Evolutionary conservation across 2,113 vertebrate genomes (phyloP), one percentile per base, ranked within the genome.

Genomic region (Aspidoscelis tigris): DNA sequence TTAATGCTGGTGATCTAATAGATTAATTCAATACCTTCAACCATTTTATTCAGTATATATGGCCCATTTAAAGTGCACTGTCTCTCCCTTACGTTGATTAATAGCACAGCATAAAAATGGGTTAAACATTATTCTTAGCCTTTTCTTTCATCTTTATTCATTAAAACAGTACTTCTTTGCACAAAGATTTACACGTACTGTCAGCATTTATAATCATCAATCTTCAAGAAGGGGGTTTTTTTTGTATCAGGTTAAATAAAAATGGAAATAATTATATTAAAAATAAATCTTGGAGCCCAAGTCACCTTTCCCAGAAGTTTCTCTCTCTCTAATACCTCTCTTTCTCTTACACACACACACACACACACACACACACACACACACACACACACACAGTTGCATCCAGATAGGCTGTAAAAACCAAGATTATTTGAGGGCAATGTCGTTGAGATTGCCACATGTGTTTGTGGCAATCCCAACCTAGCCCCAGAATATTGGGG

Each of bases 121-220:
- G 87, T 92, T 72, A 90, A 92, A 90, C 43, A 69, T 16, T 81
- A 83, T 89, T 87, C 41, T 85, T 90, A 12, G 80, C 89, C 75
- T 90, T 91, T 90, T 85, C 89, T 90, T 91, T 91, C 64, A 88
- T 87, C 75, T 88, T 87, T 90, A 89, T 91, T 90, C 82, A 87
- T 84, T 70, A 89, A 91, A 91, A 88, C 64, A 21, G 12, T 90
- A 7, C 78, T 86, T 89, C 87, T 82, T 82, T 89, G 77, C 69
- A 87, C 84, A 86, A 89, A 89, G 24, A 33, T 88, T 93, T 88
- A 83, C 12, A 88, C 33, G 4, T 55, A 24, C n/a, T 78, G 74
- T 80, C 14, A 22, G 58, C 85, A 92, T 92, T 86, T 78, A 24
- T 75, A 80, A 71, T 90, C 83, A 84, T 4, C 88, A 85, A 50